phyloP scores from a whole-genome alignment of 2,797 vertebrate genomes.

The Salmo trutta region DNA sequence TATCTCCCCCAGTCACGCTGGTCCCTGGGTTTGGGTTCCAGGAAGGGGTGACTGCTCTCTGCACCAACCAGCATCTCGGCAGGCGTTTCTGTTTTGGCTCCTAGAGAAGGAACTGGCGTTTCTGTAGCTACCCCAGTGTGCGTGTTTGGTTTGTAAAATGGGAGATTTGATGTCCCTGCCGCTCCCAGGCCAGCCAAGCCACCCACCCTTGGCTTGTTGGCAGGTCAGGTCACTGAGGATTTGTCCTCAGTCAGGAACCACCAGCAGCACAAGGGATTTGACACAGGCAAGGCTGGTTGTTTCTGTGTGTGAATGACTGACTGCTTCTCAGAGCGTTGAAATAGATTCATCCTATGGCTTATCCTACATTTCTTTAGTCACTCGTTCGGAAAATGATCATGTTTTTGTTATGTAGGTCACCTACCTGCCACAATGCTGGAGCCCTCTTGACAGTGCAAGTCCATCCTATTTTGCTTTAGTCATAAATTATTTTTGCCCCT shows the following conservation, averaged over 20 bases:
- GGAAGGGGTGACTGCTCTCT: background rate
- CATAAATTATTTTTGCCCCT: background rate
- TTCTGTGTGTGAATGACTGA: conserved; percentile 53
- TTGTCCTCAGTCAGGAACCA: conserved; percentile 52
- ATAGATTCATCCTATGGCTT: conserved; percentile 70
- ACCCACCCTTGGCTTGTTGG: conserved; percentile 40
- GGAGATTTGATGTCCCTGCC: background rate
- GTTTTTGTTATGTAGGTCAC: background rate
- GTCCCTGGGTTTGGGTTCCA: background rate
- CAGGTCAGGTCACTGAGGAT: conserved; percentile 59
- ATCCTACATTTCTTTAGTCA: conserved; percentile 58
- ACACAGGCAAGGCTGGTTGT: conserved; percentile 61
- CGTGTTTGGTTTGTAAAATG: background rate
- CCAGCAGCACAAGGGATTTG: conserved; percentile 58
- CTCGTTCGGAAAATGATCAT: background rate
- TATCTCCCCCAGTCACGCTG: background rate
- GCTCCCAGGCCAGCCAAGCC: conserved; percentile 8
- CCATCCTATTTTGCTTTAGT: background rate
- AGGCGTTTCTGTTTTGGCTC: background rate
- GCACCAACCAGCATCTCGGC: background rate
- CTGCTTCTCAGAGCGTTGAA: background rate
- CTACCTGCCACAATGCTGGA: background rate
- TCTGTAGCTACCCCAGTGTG: background rate
- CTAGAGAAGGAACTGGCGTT: background rate
- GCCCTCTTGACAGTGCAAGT: background rate